Base-by-base conservation (phyloP, 2,888 invertebrate genomes). In the Glyphotaelius pellucidus region DNA sequence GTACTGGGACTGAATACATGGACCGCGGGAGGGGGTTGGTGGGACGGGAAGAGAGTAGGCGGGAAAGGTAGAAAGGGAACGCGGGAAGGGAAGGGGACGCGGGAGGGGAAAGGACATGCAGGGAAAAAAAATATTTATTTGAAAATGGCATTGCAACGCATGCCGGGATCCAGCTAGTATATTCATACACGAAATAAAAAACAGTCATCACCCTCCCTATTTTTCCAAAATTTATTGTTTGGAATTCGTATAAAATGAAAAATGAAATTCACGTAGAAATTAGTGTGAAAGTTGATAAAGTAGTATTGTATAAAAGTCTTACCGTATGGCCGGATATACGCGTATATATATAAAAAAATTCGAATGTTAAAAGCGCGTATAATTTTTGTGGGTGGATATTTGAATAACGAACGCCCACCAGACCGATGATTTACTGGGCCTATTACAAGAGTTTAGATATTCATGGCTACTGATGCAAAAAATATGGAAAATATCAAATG, bases 401-500 rank as follows among this genome's bases (percentile, higher is more conserved):
- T 67, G 67, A 67, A 67, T 67, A 67, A 67, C 67, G 67, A 67
- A 67, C 7, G 67, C 67, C 67, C 25, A 67, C 2, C 67, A 67
- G 67, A 25, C 25, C 67, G 25, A 25, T 67, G 25, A 67, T 67
- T 67, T 67, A 67, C 67, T 67, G 67, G 67, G 67, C 25, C 25
- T 25, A 67, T 67, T n/a, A 67, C 25, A 67, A 67, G 67, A 67
- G 67, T 67, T 67, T 67, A 67, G 67, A 7, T 67, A 67, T 67
- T 67, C 67, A 67, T 67, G 25, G n/a, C 67, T 25, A 67, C 25
- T 67, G 67, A 67, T 67, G 67, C 9, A n/a, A 67, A 67, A 67
- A 67, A 67, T 67, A 67, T 67, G 67, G 67, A 67, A 67, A 67
- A 67, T 67, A 67, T 67, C 67, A 67, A 67, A 67, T 67, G 67